These are phyloP conservation scores for Chromobotia macracanthus DNA, from an alignment of 2,797 vertebrate species.

Conservation along the genomic window DNA sequence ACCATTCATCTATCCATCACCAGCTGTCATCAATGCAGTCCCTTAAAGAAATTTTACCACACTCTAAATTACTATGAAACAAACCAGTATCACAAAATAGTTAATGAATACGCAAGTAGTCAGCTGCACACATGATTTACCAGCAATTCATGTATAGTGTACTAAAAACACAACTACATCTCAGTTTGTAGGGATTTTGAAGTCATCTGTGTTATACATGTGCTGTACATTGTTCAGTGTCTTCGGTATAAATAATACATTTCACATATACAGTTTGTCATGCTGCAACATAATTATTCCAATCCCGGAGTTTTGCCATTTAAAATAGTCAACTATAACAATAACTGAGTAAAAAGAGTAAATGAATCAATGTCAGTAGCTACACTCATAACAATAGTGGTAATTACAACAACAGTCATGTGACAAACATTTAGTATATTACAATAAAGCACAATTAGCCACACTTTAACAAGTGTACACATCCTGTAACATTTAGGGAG, in stretches of 20 bases:
- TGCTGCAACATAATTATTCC: conserved; percentile 81
- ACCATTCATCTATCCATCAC: conserved; percentile 26
- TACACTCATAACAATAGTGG: conserved; percentile 67
- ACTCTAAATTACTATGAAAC: conserved; percentile 23
- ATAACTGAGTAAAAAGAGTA: conserved; percentile 62
- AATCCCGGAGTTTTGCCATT: conserved; percentile 70
- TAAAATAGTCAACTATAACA: conserved; percentile 79
- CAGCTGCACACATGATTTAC: conserved; percentile 15
- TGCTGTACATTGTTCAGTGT: conserved; percentile 53
- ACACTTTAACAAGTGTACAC: conserved; percentile 60
- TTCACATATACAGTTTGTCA: conserved; percentile 75
- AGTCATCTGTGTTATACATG: conserved; percentile 26
- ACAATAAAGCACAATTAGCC: conserved; percentile 73
- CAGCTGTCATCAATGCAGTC: conserved; percentile 5
- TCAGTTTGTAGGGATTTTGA: background rate
- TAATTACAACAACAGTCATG: conserved; percentile 70
- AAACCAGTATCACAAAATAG: conserved; percentile 39
- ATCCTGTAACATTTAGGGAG: conserved; percentile 1
- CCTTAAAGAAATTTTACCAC: conserved; percentile 22
- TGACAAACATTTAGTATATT: conserved; percentile 73
- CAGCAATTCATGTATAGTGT: conserved; percentile 31
- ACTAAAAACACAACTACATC: conserved; percentile 27
- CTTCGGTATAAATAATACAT: conserved; percentile 54
- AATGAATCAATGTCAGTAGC: conserved; percentile 70
- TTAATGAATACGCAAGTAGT: conserved; percentile 31